Conservation (phyloP, 1,140 invertebrate genomes). For the Chymomyza costata region DNA sequence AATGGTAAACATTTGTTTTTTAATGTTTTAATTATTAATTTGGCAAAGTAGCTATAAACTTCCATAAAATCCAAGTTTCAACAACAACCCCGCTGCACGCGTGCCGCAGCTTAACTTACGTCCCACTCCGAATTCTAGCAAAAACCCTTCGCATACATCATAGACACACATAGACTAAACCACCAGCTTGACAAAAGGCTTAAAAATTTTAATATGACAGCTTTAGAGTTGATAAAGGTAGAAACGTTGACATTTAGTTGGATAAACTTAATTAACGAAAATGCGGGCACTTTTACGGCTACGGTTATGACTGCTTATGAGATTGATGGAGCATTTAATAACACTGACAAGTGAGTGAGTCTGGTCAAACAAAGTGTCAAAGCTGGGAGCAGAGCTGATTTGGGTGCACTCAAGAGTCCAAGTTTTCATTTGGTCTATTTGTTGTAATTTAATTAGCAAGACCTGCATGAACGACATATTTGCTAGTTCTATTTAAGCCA, state of each 20-base stretch:
- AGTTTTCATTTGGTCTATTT: conserved; percentile 8
- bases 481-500: conserved; percentile 55
- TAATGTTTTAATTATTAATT: too few species aligned
- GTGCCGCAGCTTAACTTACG: too few species aligned
- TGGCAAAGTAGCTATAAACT: too few species aligned
- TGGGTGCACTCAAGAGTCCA: conserved; percentile 17
- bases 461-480: conserved; percentile 65
- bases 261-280: conserved; percentile 67
- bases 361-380: too few species aligned
- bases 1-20: too few species aligned
- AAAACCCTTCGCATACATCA: too few species aligned
- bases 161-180: too few species aligned
- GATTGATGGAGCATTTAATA: conserved; percentile 56
- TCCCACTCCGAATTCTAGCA: too few species aligned
- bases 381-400: conserved; percentile 1
- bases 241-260: conserved; percentile 27
- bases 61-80: too few species aligned
- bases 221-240: conserved; percentile 52
- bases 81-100: too few species aligned
- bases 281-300: neutral
- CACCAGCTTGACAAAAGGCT: conserved; percentile 22
- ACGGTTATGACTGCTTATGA: neutral
- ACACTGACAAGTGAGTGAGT: conserved; percentile 31
- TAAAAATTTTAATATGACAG: conserved; percentile 45
- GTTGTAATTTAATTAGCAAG: conserved; percentile 62